Conservation (phyloP, 2,113 vertebrate genomes). For the Podiceps cristatus region DNA sequence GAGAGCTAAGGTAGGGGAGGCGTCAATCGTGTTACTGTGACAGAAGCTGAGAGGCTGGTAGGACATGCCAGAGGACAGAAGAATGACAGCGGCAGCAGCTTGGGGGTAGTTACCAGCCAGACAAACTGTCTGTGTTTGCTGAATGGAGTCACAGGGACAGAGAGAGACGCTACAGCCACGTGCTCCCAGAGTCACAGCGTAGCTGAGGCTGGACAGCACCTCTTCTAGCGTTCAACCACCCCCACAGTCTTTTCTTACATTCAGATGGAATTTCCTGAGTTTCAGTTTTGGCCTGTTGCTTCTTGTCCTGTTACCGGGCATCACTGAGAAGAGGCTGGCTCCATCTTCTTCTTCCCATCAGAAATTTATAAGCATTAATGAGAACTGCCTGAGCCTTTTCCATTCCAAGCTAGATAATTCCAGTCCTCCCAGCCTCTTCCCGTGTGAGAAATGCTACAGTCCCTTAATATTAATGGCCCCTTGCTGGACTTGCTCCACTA, state of each 20-base stretch:
- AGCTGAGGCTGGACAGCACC: neutral
- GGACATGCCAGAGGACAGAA: neutral
- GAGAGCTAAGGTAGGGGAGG: neutral
- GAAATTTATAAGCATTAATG: neutral
- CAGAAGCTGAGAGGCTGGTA: neutral
- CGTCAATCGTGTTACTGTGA: neutral
- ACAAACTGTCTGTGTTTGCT: neutral
- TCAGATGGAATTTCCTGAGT: neutral
- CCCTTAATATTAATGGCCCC: neutral
- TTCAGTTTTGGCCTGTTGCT: neutral
- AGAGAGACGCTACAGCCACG: too few relatives aligned
- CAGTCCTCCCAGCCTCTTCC: neutral
- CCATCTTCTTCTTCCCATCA: neutral
- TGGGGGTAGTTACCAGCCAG: neutral
- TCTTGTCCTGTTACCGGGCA: neutral
- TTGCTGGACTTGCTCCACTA: neutral
- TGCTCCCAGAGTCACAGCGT: neutral
- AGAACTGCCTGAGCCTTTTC: neutral
- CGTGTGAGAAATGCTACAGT: neutral
- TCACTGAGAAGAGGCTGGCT: neutral
- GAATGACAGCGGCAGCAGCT: neutral
- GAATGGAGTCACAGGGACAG: neutral
- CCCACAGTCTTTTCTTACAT: neutral
- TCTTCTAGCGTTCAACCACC: neutral
- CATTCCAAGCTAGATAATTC: neutral